Conservation (phyloP, 2,888 invertebrate genomes). For the Callinectes sapidus region DNA sequence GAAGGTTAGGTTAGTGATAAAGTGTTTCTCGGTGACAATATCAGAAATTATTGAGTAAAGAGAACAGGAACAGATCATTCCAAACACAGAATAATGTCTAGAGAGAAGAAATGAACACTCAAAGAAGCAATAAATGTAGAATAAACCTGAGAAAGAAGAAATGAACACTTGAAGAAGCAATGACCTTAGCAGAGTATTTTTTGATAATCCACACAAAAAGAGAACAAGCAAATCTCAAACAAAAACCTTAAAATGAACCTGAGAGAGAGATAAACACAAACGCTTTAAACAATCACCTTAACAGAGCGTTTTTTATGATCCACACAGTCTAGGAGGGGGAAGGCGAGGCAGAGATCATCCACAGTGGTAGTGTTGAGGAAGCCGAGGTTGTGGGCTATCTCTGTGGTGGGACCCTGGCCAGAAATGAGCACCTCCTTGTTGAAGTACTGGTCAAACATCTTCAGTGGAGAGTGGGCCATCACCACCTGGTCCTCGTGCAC, state of each 20-base stretch:
- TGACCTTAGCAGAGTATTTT: too few species aligned
- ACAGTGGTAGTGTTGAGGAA: slow-evolving; percentile 80
- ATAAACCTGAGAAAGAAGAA: background rate
- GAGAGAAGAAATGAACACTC: too few species aligned
- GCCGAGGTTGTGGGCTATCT: slow-evolving; percentile 80
- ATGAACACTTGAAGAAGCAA: too few species aligned
- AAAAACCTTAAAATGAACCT: too few species aligned
- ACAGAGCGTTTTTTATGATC: slow-evolving; percentile 76
- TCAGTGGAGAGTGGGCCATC: slow-evolving; percentile 82
- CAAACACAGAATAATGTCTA: too few species aligned
- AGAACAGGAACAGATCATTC: too few species aligned
- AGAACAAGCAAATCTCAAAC: too few species aligned
- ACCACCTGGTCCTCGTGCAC: slow-evolving; percentile 79
- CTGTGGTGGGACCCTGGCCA: slow-evolving; percentile 76
- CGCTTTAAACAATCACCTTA: slow-evolving; percentile 73
- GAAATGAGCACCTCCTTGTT: slow-evolving; percentile 81
- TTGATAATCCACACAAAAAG: too few species aligned
- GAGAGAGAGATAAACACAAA: background rate
- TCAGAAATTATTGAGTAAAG: too few species aligned
- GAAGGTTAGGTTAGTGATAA: background rate
- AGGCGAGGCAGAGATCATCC: slow-evolving; percentile 79
- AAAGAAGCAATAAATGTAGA: too few species aligned
- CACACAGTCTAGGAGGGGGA: slow-evolving; percentile 81
- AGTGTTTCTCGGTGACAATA: too few species aligned
- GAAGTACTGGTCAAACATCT: slow-evolving; percentile 80